Conservation (phyloP, 1,140 invertebrate species). For the Oryzaephilus surinamensis region DNA sequence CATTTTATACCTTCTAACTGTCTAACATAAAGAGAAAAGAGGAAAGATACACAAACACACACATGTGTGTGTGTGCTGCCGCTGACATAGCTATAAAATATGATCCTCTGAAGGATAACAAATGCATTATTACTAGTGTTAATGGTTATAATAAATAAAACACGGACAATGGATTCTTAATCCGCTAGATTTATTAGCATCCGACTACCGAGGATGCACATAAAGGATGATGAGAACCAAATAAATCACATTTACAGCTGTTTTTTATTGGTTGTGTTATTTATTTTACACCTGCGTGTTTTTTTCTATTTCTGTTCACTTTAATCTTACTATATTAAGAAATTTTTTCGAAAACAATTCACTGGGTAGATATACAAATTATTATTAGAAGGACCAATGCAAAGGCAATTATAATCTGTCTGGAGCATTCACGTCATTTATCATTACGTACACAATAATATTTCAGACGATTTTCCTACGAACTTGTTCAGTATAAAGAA, state of each 20-base stretch:
- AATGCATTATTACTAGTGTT: constrained; percentile 38
- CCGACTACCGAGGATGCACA: constrained; percentile 20
- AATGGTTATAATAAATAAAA: constrained; percentile 37
- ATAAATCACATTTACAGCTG: constrained; percentile 33
- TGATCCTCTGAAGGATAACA: constrained; percentile 35
- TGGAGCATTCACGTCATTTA: constrained; percentile 23
- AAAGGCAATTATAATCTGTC: constrained; percentile 21
- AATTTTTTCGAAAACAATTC: too few species aligned
- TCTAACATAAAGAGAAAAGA: too few species aligned
- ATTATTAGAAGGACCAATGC: too few species aligned
- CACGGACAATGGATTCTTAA: constrained; percentile 36
- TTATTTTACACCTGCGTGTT: constrained; percentile 22
- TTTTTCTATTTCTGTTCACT: not conserved
- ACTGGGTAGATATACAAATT: too few species aligned
- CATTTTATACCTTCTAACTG: too few species aligned
- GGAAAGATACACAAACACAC: constrained; percentile 9
- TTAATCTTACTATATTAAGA: not conserved
- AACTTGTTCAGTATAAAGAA: too few species aligned
- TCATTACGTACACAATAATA: constrained; percentile 12
- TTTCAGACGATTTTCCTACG: not conserved
- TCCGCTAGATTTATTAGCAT: constrained; percentile 33
- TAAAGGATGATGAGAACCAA: constrained; percentile 27
- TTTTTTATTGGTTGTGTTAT: constrained; percentile 20
- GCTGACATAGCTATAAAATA: constrained; percentile 33
- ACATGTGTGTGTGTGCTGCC: constrained; percentile 28